Percentiles rank a stretch among this genome's conserved stretches.
Evolutionary conservation across 53 echinoderm and acorn worm genomes (phyloP).

Genomic region (Echinometra lucunter): DNA sequence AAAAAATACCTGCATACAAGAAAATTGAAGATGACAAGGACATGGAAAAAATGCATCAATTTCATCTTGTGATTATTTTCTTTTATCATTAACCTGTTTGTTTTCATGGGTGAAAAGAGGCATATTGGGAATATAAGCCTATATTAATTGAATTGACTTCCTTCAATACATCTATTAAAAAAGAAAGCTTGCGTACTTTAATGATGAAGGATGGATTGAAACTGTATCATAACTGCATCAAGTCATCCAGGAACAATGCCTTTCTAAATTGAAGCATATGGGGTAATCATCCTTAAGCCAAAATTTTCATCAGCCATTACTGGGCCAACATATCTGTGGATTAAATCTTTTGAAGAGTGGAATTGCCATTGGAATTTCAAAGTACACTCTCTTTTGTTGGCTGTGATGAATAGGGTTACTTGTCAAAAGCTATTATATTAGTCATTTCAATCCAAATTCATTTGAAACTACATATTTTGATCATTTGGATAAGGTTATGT

Average conservation of each 20-base stretch:
- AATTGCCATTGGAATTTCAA: neutral
- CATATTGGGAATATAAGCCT: too few relatives aligned
- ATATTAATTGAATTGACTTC: too few relatives aligned
- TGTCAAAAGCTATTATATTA: conserved; percentile 42
- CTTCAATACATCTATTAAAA: too few relatives aligned
- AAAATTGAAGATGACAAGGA: neutral
- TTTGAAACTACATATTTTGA: conserved; percentile 17
- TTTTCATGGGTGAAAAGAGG: too few relatives aligned
- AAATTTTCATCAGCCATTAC: neutral
- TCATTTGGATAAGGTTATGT: neutral
- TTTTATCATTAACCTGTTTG: too few relatives aligned
- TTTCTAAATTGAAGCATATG: conserved; percentile 18
- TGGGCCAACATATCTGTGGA: neutral
- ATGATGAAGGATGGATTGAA: too few relatives aligned
- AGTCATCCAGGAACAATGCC: neutral
- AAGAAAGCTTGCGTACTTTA: too few relatives aligned
- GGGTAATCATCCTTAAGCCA: neutral
- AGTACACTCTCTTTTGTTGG: neutral
- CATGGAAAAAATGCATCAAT: neutral
- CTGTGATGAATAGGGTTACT: conserved; percentile 15
- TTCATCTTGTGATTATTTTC: too few relatives aligned
- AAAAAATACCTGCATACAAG: neutral
- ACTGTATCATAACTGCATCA: too few relatives aligned
- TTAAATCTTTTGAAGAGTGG: neutral
- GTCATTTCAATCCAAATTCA: conserved; percentile 2